Conservation (phyloP, 1,140 invertebrate genomes). For the Hylaeus volcanicus region DNA sequence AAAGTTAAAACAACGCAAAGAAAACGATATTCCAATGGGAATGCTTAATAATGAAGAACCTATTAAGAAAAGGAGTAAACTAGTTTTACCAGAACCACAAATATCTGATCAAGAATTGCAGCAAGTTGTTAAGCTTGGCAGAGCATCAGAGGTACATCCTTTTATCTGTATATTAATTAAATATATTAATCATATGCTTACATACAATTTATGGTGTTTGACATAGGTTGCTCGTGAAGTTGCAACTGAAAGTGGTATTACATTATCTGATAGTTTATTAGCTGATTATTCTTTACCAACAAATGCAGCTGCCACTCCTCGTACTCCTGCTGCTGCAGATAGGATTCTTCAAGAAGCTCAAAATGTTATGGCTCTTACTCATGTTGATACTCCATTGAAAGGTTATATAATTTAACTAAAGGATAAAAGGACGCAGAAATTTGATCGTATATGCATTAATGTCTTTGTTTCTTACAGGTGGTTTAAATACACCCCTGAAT, state of each 20-base stretch:
- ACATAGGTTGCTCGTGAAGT: constrained; percentile 90
- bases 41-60: constrained; percentile 96
- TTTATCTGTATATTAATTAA: neutral
- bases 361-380: constrained; percentile 98
- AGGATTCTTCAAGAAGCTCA: constrained; percentile 95
- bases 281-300: constrained; percentile 95
- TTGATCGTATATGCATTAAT: neutral
- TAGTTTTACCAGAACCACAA: constrained; percentile 97
- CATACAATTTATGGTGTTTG: neutral
- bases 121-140: constrained; percentile 98
- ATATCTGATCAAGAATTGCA: constrained; percentile 95
- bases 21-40: constrained; percentile 96
- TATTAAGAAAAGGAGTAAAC: constrained; percentile 95
- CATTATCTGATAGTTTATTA: constrained; percentile 91
- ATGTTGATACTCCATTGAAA: constrained; percentile 98
- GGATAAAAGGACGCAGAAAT: no score
- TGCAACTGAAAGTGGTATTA: constrained; percentile 90
- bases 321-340: constrained; percentile 90
- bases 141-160: constrained; percentile 89
- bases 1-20: constrained; percentile 96
- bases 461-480: constrained; percentile 80
- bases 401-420: constrained; percentile 69
- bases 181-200: neutral
- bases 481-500: constrained; percentile 95
- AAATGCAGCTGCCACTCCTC: constrained; percentile 88